Base-by-base conservation (phyloP, 2,888 invertebrate species). In the Pegoplata infirma region DNA sequence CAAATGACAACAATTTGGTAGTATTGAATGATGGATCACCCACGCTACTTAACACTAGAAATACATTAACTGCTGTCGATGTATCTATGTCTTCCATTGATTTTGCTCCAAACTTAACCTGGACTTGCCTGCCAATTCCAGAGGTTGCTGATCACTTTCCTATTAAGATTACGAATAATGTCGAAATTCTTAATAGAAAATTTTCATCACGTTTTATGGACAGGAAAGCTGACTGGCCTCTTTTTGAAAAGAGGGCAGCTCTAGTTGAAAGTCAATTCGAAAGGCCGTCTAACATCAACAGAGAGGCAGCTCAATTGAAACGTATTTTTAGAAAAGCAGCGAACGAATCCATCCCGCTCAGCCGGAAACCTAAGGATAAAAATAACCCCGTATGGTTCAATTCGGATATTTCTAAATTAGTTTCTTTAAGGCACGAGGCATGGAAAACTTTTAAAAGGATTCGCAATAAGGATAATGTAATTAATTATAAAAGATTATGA, bases 61-160 rank as follows among this genome's bases (percentile, higher is more conserved):
- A 32, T n/a, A 63, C 63, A 0, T 28, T 63, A 2, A 63, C 49
- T 17, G 21, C 53, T 3, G 25, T 66, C 3, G 66, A 66, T 25
- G 66, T 66, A 1, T 53, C 64, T 1, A 64, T 64, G 53, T 16
- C 53, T 21, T 53, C 40, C 23, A 8, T 17, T 0, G n/a, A 46
- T n/a, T 1, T 69, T 1, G 69, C 51, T 3, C 59, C 8, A 16
- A 1, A 16, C 28, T 12, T 69, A 3, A 16, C 2, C 23, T 69
- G 59, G 68, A 4, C 25, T 2, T n/a, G n/a, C n/a, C n/a, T n/a
- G n/a, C n/a, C n/a, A n/a, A n/a, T 69, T 40, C 69, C 51, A 2
- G 40, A 69, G n/a, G 59, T 59, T 10, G 68, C 40, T 8, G 51
- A 59, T 23, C 63, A 49, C 6, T 63, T 63, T 14, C 63, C 63